These are phyloP conservation scores for Fabriciana adippe DNA, from an alignment of 2,888 invertebrate genomes.

Conservation along the genomic window DNA sequence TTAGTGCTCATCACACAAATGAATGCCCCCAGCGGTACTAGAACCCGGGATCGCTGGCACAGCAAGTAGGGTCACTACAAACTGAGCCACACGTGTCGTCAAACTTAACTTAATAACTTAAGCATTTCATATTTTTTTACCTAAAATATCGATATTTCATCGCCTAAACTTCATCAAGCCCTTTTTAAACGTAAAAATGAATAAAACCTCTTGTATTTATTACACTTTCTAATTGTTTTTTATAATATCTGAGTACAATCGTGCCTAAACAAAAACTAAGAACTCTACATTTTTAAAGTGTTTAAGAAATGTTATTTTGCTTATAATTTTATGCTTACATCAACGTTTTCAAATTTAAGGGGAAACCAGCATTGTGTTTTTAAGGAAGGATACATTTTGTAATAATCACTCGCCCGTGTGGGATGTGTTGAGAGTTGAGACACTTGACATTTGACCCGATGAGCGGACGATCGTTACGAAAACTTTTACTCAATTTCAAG, in stretches of 20 bases:
- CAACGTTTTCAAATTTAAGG: no score
- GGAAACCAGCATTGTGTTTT: no score
- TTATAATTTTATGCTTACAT: no score
- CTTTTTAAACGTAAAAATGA: not conserved
- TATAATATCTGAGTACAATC: not conserved
- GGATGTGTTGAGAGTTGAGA: constrained; percentile 7
- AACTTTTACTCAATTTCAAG: constrained; percentile 5
- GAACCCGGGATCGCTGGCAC: no score
- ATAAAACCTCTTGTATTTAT: not conserved
- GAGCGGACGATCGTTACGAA: constrained; percentile 17
- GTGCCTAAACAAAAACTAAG: not conserved
- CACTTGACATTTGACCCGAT: constrained; percentile 21
- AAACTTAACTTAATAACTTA: not conserved
- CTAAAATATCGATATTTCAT: not conserved
- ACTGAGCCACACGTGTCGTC: no score
- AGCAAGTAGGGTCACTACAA: no score
- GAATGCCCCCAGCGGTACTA: no score
- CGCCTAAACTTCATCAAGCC: not conserved
- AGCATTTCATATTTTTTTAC: not conserved
- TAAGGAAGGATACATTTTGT: constrained; percentile 1
- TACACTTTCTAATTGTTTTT: not conserved
- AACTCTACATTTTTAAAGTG: not conserved
- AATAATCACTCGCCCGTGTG: constrained; percentile 9
- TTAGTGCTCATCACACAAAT: no score
- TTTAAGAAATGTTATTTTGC: no score